phyloP scores from a whole-genome alignment of 2,888 invertebrate species.

The Meiosimyza decipiens region DNA sequence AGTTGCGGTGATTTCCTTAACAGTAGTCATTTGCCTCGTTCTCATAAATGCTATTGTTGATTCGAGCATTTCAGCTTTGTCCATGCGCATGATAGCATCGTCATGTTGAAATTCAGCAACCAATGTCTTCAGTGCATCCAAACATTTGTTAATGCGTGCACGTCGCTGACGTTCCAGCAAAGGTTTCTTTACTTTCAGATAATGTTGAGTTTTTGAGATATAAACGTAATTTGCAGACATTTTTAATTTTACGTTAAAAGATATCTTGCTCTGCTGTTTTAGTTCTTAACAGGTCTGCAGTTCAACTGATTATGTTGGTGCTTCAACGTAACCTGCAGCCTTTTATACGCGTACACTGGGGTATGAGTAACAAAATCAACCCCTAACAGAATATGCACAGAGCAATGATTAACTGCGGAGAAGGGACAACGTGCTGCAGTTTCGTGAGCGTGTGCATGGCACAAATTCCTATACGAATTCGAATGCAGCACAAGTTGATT shows the following conservation, averaged over 20 bases:
- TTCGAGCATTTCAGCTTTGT: constrained; percentile 91
- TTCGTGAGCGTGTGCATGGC: constrained; percentile 29
- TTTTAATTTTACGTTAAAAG: not conserved
- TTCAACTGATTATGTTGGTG: constrained; percentile 42
- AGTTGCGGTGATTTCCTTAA: constrained; percentile 74
- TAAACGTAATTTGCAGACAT: constrained; percentile 47
- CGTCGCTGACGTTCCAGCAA: constrained; percentile 88
- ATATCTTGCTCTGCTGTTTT: not conserved
- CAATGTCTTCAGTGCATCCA: constrained; percentile 88
- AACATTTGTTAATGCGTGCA: constrained; percentile 89
- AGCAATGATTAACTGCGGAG: constrained; percentile 28
- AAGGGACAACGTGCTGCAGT: constrained; percentile 21
- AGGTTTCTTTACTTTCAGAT: constrained; percentile 93
- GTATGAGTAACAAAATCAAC: constrained; percentile 40
- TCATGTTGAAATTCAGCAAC: constrained; percentile 84
- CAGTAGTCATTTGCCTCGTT: constrained; percentile 58
- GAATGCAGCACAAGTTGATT: too few species aligned
- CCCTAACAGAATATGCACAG: constrained; percentile 35
- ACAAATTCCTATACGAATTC: constrained; percentile 39
- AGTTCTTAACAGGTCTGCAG: constrained; percentile 33
- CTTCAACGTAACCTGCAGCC: constrained; percentile 28
- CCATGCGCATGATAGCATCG: constrained; percentile 87
- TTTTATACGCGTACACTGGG: constrained; percentile 42
- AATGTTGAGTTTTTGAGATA: constrained; percentile 86
- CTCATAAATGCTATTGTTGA: constrained; percentile 86